These are phyloP conservation scores for Ailuropoda melanoleuca DNA, from an alignment of 2,113 vertebrate species.

Conservation along the genomic window DNA sequence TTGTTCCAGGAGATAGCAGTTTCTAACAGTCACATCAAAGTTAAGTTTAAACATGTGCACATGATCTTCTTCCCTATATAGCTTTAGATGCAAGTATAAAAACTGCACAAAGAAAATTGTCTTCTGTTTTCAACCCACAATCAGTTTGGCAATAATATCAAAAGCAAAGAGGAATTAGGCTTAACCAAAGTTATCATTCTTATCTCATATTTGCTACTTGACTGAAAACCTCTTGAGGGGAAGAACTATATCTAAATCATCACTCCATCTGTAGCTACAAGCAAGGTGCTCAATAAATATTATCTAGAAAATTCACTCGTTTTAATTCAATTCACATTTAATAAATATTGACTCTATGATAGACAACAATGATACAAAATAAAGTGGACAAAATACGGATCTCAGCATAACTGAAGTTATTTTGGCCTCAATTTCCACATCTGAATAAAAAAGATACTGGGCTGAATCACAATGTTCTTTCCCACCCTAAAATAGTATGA, in stretches of 20 bases:
- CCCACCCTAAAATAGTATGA: background rate
- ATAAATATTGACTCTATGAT: background rate
- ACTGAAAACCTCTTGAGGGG: background rate
- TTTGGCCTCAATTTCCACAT: background rate
- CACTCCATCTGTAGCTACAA: background rate
- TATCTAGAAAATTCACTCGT: background rate
- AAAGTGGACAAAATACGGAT: background rate
- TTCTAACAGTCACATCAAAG: background rate
- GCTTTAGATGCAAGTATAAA: background rate
- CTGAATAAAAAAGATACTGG: background rate
- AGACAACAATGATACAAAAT: background rate
- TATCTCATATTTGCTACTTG: constrained; percentile 21
- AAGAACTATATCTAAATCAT: background rate
- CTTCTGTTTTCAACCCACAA: background rate
- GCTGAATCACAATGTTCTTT: background rate
- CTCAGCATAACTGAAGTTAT: background rate
- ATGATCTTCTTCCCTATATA: background rate
- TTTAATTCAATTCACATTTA: background rate
- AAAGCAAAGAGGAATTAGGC: background rate
- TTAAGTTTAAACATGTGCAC: background rate
- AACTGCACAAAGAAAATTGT: background rate
- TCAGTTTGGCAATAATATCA: background rate
- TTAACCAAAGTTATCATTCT: background rate
- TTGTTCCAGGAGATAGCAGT: background rate
- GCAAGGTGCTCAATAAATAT: background rate